Percentiles rank a stretch among this genome's conserved stretches.
phyloP scores from a whole-genome alignment of 1,140 invertebrate genomes.

The Tachypleus tridentatus region DNA sequence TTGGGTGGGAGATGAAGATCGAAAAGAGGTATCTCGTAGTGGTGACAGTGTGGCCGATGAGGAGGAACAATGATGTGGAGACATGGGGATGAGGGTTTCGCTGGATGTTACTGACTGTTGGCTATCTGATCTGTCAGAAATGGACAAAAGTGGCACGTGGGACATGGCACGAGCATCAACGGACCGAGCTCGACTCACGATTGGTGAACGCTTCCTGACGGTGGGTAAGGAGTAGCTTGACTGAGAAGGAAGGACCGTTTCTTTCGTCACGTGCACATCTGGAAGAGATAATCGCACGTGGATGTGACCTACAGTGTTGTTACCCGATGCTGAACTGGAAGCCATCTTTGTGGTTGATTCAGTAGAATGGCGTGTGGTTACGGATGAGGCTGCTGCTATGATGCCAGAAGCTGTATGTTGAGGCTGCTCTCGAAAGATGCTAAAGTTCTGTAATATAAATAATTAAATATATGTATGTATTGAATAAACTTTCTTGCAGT shows the following conservation, averaged over 20 bases:
- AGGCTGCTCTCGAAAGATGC: slow-evolving; percentile 19
- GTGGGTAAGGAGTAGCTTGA: slow-evolving; percentile 17
- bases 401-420: background rate
- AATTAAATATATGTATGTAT: background rate
- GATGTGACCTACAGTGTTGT: slow-evolving; percentile 10
- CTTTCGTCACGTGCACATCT: slow-evolving; percentile 16
- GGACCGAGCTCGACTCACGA: slow-evolving; percentile 16
- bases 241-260: slow-evolving; percentile 12
- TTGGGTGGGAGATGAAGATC: slow-evolving; percentile 6
- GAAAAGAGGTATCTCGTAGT: slow-evolving; percentile 10
- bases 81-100: background rate
- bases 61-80: slow-evolving; percentile 12
- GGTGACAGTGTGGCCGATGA: slow-evolving; percentile 9
- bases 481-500: too few species aligned
- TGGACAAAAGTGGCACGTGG: slow-evolving; percentile 13
- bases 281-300: slow-evolving; percentile 16
- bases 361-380: slow-evolving; percentile 4
- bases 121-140: slow-evolving; percentile 13
- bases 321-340: background rate
- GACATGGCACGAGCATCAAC: slow-evolving; percentile 18
- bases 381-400: background rate
- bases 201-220: slow-evolving; percentile 15
- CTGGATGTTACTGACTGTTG: slow-evolving; percentile 5
- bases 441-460: slow-evolving; percentile 14
- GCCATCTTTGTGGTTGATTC: too few species aligned